A percentile compares a stretch with the other conserved stretches of the same genome.
These are phyloP conservation scores for Sitta carolinensis DNA, from an alignment of 2,797 vertebrate species.

Conservation along the genomic window DNA sequence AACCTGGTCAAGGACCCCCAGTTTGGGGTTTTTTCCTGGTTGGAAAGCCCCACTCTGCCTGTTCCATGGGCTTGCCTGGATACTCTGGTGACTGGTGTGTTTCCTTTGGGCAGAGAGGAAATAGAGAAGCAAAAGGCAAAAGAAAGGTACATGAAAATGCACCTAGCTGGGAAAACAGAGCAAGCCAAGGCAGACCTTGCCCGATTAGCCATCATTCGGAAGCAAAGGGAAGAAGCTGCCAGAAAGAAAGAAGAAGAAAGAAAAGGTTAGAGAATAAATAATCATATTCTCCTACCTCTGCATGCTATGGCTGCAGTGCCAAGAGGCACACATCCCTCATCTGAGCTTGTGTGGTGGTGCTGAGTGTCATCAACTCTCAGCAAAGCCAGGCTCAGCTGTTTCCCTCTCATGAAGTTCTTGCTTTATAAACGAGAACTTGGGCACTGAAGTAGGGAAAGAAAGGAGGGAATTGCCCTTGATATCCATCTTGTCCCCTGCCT, in stretches of 20 bases:
- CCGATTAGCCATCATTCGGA: conserved; percentile 92
- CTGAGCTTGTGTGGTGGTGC: not conserved
- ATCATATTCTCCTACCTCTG: not conserved
- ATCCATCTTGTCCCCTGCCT: not conserved
- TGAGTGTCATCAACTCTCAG: not conserved
- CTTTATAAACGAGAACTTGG: not conserved
- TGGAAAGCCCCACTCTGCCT: not conserved
- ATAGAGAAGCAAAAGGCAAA: conserved; percentile 97
- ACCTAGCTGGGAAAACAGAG: conserved; percentile 96
- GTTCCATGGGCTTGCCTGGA: rapidly evolving
- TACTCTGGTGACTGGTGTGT: not conserved
- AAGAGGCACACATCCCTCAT: not conserved
- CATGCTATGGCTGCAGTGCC: not conserved
- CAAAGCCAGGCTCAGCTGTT: not conserved
- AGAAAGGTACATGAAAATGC: conserved; percentile 98
- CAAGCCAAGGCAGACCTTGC: conserved; percentile 97
- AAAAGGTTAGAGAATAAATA: conserved; percentile 81
- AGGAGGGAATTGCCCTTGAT: not conserved
- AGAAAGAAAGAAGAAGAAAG: conserved; percentile 94
- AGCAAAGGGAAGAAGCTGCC: conserved; percentile 95
- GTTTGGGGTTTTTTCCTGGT: not conserved
- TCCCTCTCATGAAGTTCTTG: not conserved
- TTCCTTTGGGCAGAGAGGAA: conserved; percentile 85
- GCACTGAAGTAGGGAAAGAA: not conserved
- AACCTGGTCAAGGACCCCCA: not conserved